Base-by-base conservation (phyloP, 2,797 vertebrate genomes). In the Melanogrammus aeglefinus region DNA sequence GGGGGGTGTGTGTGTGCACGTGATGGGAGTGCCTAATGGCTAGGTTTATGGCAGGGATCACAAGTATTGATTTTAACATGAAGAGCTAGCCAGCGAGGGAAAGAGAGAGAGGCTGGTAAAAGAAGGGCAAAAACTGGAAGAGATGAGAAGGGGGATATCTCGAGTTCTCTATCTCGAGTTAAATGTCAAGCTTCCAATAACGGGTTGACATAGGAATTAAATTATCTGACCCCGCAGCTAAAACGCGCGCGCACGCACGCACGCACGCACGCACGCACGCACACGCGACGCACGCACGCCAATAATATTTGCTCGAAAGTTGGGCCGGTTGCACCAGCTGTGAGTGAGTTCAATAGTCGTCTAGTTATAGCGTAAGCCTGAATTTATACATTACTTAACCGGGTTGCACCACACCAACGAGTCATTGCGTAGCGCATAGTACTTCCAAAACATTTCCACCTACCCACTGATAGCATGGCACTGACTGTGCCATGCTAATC, bases 111-210 rank as follows among this genome's bases (percentile, higher is more conserved):
- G 71, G 18, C 47, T 51, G 18, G 47, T 51, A 51, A 51, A 51
- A 51, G 47, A 51, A 51, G 5, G 18, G 47, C 66, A 70, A 27
- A 70, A 24, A 70, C 9, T 70, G 66, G 27, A 27, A 70, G n/a
- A 70, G 66, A 70, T 24, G 27, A 29, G 27, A 21, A 66, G 63
- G 8, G 3, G 63, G 63, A 66, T 12, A 66, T 21, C 6, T n/a
- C 63, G 6, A 5, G 24, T 73, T 57, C 77, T 80, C 78, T 84
- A 81, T 1, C 82, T 63, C 87, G 82, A 90, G 91, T 94, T 91
- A 92, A 92, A 91, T 87, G 92, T 87, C 91, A 93, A 88, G 81
- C 73, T 82, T 82, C 77, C 87, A 89, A 83, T 90, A 91, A 91
- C 87, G 88, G 75, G 84, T 82, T 89, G 90, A 85, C 89, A 86